phyloP scores from a whole-genome alignment of 1,140 invertebrate species.

The Aphidius gifuensis region DNA sequence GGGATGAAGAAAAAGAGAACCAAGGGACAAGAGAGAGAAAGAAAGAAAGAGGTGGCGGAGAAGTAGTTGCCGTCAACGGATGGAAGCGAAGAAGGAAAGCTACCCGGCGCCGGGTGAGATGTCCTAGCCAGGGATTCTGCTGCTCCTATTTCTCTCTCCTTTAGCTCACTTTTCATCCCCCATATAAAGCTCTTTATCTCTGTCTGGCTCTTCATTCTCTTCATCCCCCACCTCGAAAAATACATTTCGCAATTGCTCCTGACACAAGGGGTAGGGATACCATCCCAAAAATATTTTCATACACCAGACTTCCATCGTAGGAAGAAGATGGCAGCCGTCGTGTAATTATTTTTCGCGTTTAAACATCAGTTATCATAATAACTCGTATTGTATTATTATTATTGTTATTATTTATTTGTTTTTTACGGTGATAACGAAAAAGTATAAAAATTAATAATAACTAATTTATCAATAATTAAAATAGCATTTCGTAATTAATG shows the following conservation, averaged over 20 bases:
- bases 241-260: neutral
- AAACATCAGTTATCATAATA: neutral
- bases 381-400: neutral
- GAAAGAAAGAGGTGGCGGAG: too few species aligned
- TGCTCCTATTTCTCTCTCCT: too few species aligned
- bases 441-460: too few species aligned
- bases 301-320: constrained; percentile 49
- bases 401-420: neutral
- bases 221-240: neutral
- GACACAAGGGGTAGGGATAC: constrained; percentile 24
- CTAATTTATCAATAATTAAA: too few species aligned
- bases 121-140: neutral
- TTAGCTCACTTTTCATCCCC: too few species aligned
- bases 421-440: neutral
- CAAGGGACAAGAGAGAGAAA: too few species aligned
- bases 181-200: too few species aligned
- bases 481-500: neutral
- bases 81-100: neutral
- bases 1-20: too few species aligned
- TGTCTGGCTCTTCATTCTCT: neutral
- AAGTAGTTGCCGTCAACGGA: neutral
- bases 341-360: constrained; percentile 34
- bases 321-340: constrained; percentile 54
- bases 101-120: constrained; percentile 10
- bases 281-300: constrained; percentile 53